Percentiles rank a stretch among this genome's conserved stretches.
These are phyloP conservation scores for Triops cancriformis DNA, from an alignment of 1,140 invertebrate species.

Conservation along the genomic window DNA sequence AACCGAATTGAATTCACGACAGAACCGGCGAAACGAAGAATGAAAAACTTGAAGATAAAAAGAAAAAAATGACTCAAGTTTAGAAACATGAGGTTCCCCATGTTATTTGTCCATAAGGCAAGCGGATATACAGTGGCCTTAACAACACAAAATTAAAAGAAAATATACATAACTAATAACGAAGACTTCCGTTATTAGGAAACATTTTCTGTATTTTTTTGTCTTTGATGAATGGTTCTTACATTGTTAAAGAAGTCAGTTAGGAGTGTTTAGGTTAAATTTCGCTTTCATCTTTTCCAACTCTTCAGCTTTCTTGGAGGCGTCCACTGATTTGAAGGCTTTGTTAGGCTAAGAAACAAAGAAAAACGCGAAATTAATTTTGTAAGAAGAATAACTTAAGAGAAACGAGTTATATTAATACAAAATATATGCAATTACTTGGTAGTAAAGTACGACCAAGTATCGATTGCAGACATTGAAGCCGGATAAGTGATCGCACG, in stretches of 20 bases:
- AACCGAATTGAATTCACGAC: too few species aligned
- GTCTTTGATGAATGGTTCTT: neutral
- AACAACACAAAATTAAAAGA: too few species aligned
- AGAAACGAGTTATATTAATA: neutral
- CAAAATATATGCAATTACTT: slow-evolving; percentile 42
- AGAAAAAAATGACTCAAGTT: too few species aligned
- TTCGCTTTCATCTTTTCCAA: slow-evolving; percentile 93
- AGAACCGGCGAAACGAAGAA: too few species aligned
- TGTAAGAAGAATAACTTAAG: neutral
- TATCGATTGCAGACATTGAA: slow-evolving; percentile 99
- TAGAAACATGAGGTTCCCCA: too few species aligned
- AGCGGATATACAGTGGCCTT: too few species aligned
- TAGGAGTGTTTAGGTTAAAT: slow-evolving; percentile 59
- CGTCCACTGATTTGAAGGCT: slow-evolving; percentile 92
- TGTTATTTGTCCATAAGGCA: too few species aligned
- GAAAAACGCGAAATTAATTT: slow-evolving; percentile 16
- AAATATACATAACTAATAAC: too few species aligned
- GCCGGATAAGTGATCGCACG: slow-evolving; percentile 96
- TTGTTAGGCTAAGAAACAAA: slow-evolving; percentile 60
- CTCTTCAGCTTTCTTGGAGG: slow-evolving; percentile 95
- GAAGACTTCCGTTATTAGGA: neutral
- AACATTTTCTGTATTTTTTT: neutral
- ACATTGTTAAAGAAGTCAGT: slow-evolving; percentile 1
- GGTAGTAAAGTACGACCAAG: slow-evolving; percentile 94
- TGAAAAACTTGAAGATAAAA: too few species aligned